Base-by-base conservation (phyloP, 2,888 invertebrate species). In the Hydroisotoma schaefferi region DNA sequence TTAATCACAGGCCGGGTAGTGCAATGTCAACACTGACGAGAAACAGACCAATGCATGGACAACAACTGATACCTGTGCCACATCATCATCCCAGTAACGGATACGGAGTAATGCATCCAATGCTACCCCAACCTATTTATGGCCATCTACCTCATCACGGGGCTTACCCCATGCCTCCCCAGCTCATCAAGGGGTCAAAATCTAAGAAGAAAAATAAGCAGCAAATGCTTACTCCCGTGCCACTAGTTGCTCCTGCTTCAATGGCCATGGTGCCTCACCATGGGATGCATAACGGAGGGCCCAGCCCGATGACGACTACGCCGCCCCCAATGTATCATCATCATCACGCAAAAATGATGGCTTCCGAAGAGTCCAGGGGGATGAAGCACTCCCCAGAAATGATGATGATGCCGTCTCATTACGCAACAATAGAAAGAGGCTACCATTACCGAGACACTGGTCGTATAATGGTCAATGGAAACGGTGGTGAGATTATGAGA, bases 131-230 rank as follows among this genome's bases (percentile, higher is more conserved):
- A 37, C 70, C 70, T 15, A 70, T 72, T 46, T 72, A 72, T 48
- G 72, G 72, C 12, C 70, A 69, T 29, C 70, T 73, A 55, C 67
- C 59, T 76, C 76, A 65, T 76, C 75, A 64, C 76, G 75, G 27
- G 69, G 59, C 65, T 23, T 57, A 61, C 62, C 48, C 65, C 61
- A 57, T 68, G 61, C 64, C 58, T 23, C 69, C 68, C 8, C 67
- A 57, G n/a, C 62, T 73, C 20, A 61, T 74, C 26, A 73, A 69
- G 38, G 65, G 60, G 15, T 65, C 67, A 27, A 69, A 69, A 56
- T 65, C 64, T 5, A 69, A 69, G 59, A 66, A 67, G 60, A 70
- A 69, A 28, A 57, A 67, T 27, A 59, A 65, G 52, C 55, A 67
- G 43, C 70, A 66, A 57, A 53, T 69, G 49, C 59, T 69, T 15